Evolutionary conservation across 2,797 vertebrate genomes (phyloP).

Genomic region (Clarias pachynema): DNA sequence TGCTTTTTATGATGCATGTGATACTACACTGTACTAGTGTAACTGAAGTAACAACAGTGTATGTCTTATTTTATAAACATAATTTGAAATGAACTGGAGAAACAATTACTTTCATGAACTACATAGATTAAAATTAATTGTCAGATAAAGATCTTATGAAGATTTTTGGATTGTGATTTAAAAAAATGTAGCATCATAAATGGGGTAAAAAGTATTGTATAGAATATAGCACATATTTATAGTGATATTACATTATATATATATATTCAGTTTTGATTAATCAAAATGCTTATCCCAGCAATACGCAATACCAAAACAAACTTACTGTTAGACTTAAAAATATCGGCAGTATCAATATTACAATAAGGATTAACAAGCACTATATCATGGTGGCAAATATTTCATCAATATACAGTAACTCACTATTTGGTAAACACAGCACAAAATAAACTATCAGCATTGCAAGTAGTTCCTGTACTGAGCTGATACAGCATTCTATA

Average conservation of each 20-base stretch:
- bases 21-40: too few relatives aligned
- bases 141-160: not conserved
- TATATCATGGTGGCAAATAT: not conserved
- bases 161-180: not conserved
- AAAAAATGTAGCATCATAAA: not conserved
- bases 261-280: not conserved
- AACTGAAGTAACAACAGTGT: not conserved
- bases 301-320: not conserved
- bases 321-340: not conserved
- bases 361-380: not conserved
- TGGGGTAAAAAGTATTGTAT: not conserved
- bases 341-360: not conserved
- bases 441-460: not conserved
- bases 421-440: not conserved
- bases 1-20: not conserved
- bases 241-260: not conserved
- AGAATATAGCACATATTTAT: not conserved
- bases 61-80: not conserved
- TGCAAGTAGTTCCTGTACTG: not conserved
- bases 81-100: not conserved
- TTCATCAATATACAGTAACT: not conserved
- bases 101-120: not conserved
- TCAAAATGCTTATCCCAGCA: not conserved
- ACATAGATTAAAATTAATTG: not conserved
- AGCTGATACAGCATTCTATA: not conserved